These are phyloP conservation scores for Brotula barbata DNA, from an alignment of 2,797 vertebrate species.

Conservation along the genomic window DNA sequence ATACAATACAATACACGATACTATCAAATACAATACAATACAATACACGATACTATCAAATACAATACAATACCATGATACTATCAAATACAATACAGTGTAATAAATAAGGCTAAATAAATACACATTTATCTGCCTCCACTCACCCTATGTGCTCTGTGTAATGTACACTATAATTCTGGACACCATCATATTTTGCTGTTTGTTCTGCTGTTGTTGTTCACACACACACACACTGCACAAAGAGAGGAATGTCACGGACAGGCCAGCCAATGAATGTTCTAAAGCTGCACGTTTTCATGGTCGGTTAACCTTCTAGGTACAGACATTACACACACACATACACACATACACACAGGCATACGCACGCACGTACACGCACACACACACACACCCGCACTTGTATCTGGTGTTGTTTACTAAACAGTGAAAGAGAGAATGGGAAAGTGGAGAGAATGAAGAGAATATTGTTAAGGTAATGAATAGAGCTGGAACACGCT, in stretches of 20 bases:
- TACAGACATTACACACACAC: constrained; percentile 25
- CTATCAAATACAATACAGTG: too few relatives aligned
- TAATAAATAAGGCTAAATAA: too few relatives aligned
- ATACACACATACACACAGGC: constrained; percentile 1
- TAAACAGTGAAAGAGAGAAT: constrained; percentile 50
- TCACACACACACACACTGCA: constrained; percentile 16
- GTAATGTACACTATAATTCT: not conserved
- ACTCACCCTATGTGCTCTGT: too few relatives aligned
- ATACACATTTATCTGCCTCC: too few relatives aligned
- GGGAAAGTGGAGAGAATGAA: constrained; percentile 37
- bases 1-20: too few relatives aligned
- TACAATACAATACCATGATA: too few relatives aligned
- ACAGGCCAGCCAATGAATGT: constrained; percentile 43
- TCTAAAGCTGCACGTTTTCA: constrained; percentile 48
- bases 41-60: too few relatives aligned
- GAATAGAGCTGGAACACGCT: constrained; percentile 18
- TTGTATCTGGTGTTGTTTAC: constrained; percentile 47
- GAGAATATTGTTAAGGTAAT: constrained; percentile 41
- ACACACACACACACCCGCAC: constrained; percentile 22
- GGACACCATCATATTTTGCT: not conserved
- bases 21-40: too few relatives aligned
- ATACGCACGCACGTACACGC: constrained; percentile 11
- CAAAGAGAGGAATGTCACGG: constrained; percentile 3
- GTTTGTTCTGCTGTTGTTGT: too few relatives aligned
- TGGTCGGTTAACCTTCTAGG: constrained; percentile 40